phyloP scores from a whole-genome alignment of 2,888 invertebrate species.

The Tetropium fuscum region DNA sequence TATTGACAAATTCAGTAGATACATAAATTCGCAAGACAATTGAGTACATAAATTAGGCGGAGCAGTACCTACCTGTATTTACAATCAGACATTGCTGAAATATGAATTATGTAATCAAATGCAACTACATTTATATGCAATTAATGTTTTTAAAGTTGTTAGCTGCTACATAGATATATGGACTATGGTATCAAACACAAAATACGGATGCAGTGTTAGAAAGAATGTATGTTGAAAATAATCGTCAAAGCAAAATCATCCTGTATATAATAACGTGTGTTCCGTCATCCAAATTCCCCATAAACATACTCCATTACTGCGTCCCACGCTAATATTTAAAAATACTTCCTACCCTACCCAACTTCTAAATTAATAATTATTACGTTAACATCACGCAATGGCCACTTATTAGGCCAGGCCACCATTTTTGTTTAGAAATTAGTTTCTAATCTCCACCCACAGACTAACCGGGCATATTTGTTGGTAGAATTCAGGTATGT shows the following conservation, averaged over 20 bases:
- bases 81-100: no score
- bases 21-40: no score
- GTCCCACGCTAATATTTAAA: conserved; percentile 28
- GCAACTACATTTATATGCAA: no score
- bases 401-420: conserved; percentile 47
- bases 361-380: conserved; percentile 49
- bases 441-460: conserved; percentile 51
- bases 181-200: no score
- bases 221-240: no score
- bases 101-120: no score
- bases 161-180: no score
- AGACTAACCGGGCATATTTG: conserved; percentile 27
- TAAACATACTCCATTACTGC: neutral
- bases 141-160: no score
- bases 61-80: no score
- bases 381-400: conserved; percentile 45
- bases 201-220: no score
- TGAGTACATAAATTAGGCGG: no score
- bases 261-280: neutral
- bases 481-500: conserved; percentile 33
- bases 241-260: neutral
- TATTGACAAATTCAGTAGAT: no score
- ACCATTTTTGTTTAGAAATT: conserved; percentile 49
- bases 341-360: conserved; percentile 43
- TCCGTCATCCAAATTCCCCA: neutral